Percentiles rank a stretch among this genome's conserved stretches.
These are phyloP conservation scores for Tautogolabrus adspersus DNA, from an alignment of 2,113 vertebrate species.

Conservation along the genomic window DNA sequence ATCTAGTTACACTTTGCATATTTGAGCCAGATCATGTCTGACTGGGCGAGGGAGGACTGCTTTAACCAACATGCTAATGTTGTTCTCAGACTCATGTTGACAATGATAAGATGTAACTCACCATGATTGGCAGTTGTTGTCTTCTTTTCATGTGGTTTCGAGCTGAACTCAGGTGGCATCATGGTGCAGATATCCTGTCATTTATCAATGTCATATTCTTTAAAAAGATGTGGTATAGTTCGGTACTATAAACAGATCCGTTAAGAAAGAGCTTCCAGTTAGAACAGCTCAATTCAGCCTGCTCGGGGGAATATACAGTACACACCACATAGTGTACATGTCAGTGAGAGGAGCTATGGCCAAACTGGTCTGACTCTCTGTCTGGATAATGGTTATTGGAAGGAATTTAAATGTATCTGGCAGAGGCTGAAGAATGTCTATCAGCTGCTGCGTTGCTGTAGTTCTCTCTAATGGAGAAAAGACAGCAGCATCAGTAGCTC, in stretches of 20 bases:
- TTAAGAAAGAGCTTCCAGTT: too few relatives aligned
- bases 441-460: slow-evolving; percentile 14
- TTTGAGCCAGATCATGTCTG: slow-evolving; percentile 41
- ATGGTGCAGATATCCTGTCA: too few relatives aligned
- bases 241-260: too few relatives aligned
- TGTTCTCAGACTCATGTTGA: not conserved
- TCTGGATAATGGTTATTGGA: slow-evolving; percentile 23
- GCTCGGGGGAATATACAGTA: not conserved
- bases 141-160: too few relatives aligned
- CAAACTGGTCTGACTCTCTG: slow-evolving; percentile 34
- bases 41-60: not conserved
- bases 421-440: not conserved
- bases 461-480: not conserved
- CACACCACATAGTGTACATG: not conserved
- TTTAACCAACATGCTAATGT: not conserved
- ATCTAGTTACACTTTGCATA: slow-evolving; percentile 63
- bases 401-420: slow-evolving; percentile 5
- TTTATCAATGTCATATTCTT: too few relatives aligned
- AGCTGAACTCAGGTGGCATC: not conserved
- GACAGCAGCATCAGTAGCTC: not conserved
- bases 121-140: not conserved
- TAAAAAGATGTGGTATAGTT: too few relatives aligned
- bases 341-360: not conserved
- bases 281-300: not conserved
- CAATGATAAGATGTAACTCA: not conserved